Conservation (phyloP, 2,797 vertebrate genomes). For the Atherinosoma microstoma region DNA sequence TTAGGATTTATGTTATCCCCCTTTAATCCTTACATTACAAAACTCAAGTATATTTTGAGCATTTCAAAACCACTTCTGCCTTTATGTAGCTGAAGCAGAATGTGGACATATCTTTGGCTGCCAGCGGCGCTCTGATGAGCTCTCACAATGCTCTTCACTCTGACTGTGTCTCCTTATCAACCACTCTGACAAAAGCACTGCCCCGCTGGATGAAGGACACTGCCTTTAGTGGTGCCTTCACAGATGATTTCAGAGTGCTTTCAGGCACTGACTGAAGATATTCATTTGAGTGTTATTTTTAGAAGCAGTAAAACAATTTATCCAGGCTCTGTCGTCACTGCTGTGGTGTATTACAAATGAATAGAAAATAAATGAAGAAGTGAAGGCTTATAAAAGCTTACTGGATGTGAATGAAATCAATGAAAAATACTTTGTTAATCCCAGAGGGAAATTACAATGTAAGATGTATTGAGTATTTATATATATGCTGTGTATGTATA, state of each 20-base stretch:
- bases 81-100: slow-evolving; percentile 13
- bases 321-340: not conserved
- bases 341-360: slow-evolving; percentile 10
- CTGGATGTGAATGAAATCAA: not conserved
- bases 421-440: no score
- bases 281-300: slow-evolving; percentile 26
- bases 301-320: slow-evolving; percentile 9
- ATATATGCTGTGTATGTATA: no score
- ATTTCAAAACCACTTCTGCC: slow-evolving; percentile 6
- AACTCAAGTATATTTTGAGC: not conserved
- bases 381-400: not conserved
- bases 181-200: slow-evolving; percentile 23
- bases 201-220: slow-evolving; percentile 27
- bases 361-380: slow-evolving; percentile 1
- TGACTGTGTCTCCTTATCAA: slow-evolving; percentile 28
- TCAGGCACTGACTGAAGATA: slow-evolving; percentile 10
- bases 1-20: slow-evolving; percentile 9
- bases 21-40: slow-evolving; percentile 1
- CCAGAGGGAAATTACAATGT: no score
- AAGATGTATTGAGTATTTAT: no score
- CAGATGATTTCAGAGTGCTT: slow-evolving; percentile 26
- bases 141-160: slow-evolving; percentile 13
- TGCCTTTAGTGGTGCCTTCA: slow-evolving; percentile 28
- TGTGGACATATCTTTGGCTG: slow-evolving; percentile 9
- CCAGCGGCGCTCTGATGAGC: slow-evolving; percentile 7